These are phyloP conservation scores for Rhea pennata DNA, from an alignment of 2,113 vertebrate genomes.

Conservation along the genomic window DNA sequence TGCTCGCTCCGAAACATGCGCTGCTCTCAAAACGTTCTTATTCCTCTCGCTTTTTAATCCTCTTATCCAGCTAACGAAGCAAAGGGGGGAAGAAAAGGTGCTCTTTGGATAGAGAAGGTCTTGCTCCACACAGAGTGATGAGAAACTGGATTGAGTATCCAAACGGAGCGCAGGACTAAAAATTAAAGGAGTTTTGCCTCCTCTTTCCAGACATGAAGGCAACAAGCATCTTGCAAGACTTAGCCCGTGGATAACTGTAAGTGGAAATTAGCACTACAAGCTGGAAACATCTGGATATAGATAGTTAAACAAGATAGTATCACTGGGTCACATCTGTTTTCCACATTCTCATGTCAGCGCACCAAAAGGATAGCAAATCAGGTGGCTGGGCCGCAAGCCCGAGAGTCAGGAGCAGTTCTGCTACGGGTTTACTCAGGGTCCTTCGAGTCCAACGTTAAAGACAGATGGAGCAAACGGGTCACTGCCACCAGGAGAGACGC, in stretches of 20 bases:
- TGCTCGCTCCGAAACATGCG: neutral
- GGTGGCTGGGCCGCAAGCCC: rapidly evolving
- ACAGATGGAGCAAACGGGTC: neutral
- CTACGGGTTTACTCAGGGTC: rapidly evolving
- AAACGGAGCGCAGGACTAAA: neutral
- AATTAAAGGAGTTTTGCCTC: neutral
- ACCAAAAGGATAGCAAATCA: neutral
- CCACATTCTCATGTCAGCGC: constrained; percentile 23
- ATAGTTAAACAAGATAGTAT: constrained; percentile 31
- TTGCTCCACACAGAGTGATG: neutral
- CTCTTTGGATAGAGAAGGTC: neutral
- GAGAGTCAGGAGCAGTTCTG: neutral
- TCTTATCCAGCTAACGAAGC: neutral
- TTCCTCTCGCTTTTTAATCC: neutral
- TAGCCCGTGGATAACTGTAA: neutral
- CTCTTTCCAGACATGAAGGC: neutral
- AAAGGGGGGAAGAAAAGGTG: neutral
- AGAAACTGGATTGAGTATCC: neutral
- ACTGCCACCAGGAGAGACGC: neutral
- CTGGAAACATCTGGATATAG: constrained; percentile 46
- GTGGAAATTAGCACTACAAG: constrained; percentile 50
- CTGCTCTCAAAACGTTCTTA: neutral
- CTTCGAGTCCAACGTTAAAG: neutral
- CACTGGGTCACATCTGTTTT: constrained; percentile 27
- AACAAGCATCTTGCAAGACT: neutral